A percentile compares a stretch with the other conserved stretches of the same genome.
phyloP scores from a whole-genome alignment of 1,140 invertebrate genomes.

The Orius insidiosus region DNA sequence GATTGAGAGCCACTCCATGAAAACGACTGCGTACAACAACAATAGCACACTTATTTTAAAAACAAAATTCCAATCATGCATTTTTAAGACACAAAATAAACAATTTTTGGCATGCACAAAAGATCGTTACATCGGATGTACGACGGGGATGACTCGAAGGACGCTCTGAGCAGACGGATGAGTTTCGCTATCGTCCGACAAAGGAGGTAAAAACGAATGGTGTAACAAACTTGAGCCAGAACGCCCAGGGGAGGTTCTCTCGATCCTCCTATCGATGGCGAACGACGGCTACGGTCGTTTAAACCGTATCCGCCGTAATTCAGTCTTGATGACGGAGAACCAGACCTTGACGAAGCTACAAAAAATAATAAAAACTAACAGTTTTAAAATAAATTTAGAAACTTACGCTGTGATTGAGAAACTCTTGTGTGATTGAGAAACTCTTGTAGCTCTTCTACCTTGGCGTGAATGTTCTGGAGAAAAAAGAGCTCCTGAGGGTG shows the following conservation, averaged over 20 bases:
- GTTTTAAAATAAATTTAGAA: too few relatives aligned
- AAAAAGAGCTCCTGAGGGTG: not conserved
- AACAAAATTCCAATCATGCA: too few relatives aligned
- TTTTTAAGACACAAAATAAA: too few relatives aligned
- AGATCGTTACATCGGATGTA: constrained; percentile 47
- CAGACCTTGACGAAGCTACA: constrained; percentile 64
- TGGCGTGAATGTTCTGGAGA: constrained; percentile 40
- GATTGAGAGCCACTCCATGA: constrained; percentile 67
- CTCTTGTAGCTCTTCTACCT: constrained; percentile 39
- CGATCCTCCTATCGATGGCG: constrained; percentile 13
- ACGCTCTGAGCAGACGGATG: constrained; percentile 87
- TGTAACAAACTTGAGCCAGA: not conserved
- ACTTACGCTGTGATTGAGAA: constrained; percentile 82
- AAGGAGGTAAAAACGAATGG: too few relatives aligned
- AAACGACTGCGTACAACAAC: constrained; percentile 17
- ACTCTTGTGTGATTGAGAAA: constrained; percentile 74
- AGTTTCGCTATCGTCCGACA: constrained; percentile 84
- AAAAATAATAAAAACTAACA: constrained; percentile 15
- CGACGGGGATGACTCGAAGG: constrained; percentile 58
- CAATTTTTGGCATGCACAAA: too few relatives aligned
- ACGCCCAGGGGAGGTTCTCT: constrained; percentile 12
- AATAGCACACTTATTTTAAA: not conserved
- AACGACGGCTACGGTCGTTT: constrained; percentile 13
- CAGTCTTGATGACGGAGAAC: constrained; percentile 67
- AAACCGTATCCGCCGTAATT: constrained; percentile 45